A percentile compares a stretch with the other conserved stretches of the same genome.
These are phyloP conservation scores for Phycodurus eques DNA, from an alignment of 2,113 vertebrate species.

Conservation along the genomic window DNA sequence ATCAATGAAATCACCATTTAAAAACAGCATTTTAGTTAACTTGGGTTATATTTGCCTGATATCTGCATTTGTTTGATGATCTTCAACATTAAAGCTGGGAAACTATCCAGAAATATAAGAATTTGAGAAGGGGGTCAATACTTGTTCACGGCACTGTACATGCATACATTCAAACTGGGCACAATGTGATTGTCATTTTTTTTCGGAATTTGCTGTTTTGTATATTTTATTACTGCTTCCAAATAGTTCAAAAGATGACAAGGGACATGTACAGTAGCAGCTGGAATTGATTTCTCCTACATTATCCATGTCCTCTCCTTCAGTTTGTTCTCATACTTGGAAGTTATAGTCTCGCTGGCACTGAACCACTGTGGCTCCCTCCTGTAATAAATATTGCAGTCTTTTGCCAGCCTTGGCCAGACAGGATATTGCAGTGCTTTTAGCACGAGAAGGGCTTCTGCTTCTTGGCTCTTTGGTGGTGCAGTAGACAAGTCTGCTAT, in stretches of 20 bases:
- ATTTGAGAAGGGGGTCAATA: too few relatives aligned
- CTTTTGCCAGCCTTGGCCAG: conserved; percentile 53
- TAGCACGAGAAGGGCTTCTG: conserved; percentile 62
- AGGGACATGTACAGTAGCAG: not conserved
- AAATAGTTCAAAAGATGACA: conserved; percentile 3
- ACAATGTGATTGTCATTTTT: not conserved
- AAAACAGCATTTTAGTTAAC: too few relatives aligned
- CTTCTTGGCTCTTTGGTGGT: conserved; percentile 47
- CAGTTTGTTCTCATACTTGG: conserved; percentile 6
- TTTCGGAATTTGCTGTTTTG: not conserved
- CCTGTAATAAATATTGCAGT: conserved; percentile 68
- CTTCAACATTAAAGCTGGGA: too few relatives aligned
- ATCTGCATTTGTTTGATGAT: too few relatives aligned
- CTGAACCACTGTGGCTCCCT: conserved; percentile 33
- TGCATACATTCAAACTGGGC: not conserved
- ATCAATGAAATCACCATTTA: too few relatives aligned
- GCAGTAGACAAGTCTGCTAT: conserved; percentile 12
- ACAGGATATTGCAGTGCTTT: conserved; percentile 71
- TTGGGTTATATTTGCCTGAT: too few relatives aligned
- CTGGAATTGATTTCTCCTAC: conserved; percentile 3
- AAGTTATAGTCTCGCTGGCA: conserved; percentile 1
- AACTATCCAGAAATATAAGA: too few relatives aligned
- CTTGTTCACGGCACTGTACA: too few relatives aligned
- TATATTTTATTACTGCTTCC: not conserved
- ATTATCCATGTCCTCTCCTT: conserved; percentile 7